Evolutionary conservation across 2,113 vertebrate genomes (phyloP), one percentile per base, ranked within the genome.

Genomic region (Cololabis saira): DNA sequence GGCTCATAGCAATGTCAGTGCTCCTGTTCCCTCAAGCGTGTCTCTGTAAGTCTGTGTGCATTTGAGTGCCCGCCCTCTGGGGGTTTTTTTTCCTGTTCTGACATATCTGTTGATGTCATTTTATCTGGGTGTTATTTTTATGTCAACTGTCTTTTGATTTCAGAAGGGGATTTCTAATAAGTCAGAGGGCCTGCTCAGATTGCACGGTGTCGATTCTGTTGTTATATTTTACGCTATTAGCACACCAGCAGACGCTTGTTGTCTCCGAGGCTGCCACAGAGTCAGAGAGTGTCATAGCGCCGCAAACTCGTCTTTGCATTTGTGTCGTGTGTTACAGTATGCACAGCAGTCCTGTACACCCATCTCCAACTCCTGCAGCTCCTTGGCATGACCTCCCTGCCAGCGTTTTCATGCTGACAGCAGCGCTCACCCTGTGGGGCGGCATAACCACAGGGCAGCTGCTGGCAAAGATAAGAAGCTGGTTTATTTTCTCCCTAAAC

Each of bases 391-490:
- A 81, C 76, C 85, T 81, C 75, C 71, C 80, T 54, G 3, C 40
- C 17, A 51, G 77, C 17, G n/a, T 49, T 58, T 76, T 69, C 67
- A 77, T 66, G 59, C 40, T 86, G 82, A 85, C 83, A 83, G 78
- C 86, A 59, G 60, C 13, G 18, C 51, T 78, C 21, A 15, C 68
- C 76, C 74, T 72, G 61, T 64, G 76, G 82, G 63, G 49, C 62
- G 58, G 52, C 2, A 11, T 66, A 61, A 82, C 77, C 75, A 78
- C 41, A 12, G 61, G 72, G 82, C 82, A 78, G 85, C 83, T 88
- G 84, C 78, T 70, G 67, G 60, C 80, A 41, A 69, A 88, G 89
- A 89, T 90, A 89, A 89, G 85, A 87, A 71, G 15, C 10, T 10
- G 60, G 62, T 83, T 86, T 83, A 79, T 86, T 82, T 81, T 33